Percentiles rank a stretch among this genome's conserved stretches.
Conservation (phyloP, 2,888 invertebrate species). For the Rosalia funebris region DNA sequence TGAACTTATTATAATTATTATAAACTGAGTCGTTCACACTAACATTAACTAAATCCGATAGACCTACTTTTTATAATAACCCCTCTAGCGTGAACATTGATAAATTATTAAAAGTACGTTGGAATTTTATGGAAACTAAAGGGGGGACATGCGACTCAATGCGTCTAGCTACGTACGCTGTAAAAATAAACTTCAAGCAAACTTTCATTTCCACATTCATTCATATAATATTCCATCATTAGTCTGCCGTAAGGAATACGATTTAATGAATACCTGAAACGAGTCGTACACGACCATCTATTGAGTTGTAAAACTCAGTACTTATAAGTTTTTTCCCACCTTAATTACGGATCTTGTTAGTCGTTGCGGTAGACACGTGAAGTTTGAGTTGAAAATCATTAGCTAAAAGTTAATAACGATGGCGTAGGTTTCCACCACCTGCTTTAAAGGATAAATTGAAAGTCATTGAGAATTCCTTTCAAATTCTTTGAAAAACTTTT, state of each 20-base stretch:
- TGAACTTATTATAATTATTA: no score
- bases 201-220: not conserved
- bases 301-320: not conserved
- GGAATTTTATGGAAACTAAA: no score
- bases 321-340: not conserved
- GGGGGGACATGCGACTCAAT: no score
- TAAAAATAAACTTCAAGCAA: not conserved
- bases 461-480: no score
- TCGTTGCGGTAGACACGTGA: not conserved
- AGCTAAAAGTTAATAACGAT: not conserved
- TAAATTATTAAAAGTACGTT: no score
- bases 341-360: conserved; percentile 6
- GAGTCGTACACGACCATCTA: not conserved
- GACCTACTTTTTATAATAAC: no score
- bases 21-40: no score
- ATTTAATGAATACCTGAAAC: not conserved
- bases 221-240: not conserved
- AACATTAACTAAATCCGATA: no score
- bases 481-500: no score
- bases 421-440: not conserved
- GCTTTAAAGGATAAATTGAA: no score
- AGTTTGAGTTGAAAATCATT: not conserved
- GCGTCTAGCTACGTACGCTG: no score
- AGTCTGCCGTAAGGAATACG: not conserved
- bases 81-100: no score